A percentile compares a stretch with the other conserved stretches of the same genome.
These are phyloP conservation scores for Onychorhynchus coronatus DNA, from an alignment of 2,113 vertebrate species.

Conservation along the genomic window DNA sequence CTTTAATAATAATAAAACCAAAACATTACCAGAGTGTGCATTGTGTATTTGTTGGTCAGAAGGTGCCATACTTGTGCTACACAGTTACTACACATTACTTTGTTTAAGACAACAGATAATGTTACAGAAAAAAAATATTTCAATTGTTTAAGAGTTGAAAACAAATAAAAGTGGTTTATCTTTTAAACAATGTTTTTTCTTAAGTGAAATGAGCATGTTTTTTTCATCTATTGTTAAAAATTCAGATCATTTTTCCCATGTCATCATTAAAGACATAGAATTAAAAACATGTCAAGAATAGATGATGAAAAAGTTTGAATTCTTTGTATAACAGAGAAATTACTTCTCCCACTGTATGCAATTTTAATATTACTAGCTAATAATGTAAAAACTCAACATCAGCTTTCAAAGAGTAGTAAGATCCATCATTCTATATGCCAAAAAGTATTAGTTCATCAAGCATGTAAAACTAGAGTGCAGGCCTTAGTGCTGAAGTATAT, in stretches of 20 bases:
- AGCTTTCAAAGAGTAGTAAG: not conserved
- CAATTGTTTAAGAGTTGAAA: not conserved
- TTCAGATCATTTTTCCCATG: not conserved
- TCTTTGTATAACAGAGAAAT: not conserved
- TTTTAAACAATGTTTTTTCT: not conserved
- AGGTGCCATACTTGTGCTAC: not conserved
- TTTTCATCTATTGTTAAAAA: not conserved
- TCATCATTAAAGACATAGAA: not conserved
- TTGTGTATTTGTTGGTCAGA: not conserved
- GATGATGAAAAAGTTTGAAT: not conserved
- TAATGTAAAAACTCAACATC: not conserved
- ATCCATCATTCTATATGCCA: not conserved
- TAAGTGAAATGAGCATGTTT: accelerated
- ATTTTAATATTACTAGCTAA: not conserved
- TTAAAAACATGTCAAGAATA: not conserved
- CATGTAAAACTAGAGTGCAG: not conserved
- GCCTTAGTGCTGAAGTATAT: not conserved
- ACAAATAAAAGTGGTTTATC: not conserved
- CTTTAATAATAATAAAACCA: not conserved
- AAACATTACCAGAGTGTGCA: not conserved
- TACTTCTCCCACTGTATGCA: not conserved
- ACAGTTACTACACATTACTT: no score
- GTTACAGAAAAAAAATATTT: not conserved
- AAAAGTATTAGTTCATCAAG: not conserved
- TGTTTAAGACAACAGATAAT: not conserved